Evolutionary conservation across 2,797 vertebrate species (phyloP), one percentile per base, ranked within the genome.

Genomic region (Microcaecilia unicolor): DNA sequence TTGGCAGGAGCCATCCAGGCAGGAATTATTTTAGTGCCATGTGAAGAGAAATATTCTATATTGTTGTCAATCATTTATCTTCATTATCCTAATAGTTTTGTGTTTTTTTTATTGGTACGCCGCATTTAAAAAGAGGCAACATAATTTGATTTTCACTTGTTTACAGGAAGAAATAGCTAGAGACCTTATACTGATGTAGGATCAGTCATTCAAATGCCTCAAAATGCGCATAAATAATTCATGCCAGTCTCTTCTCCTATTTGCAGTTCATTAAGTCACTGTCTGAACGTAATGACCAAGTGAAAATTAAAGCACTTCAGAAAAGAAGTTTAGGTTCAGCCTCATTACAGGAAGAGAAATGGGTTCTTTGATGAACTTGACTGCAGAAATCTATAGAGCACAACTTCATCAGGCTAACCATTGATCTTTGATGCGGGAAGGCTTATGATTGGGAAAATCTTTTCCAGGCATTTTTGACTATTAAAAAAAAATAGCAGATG

Each of bases 211-310:
- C 78, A 74, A 81, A 79, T 71, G 64, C 48, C 55, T 68, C 34
- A 25, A 55, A 70, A 70, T 61, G 52, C 65, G 61, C 45, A 52
- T 62, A 78, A 66, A 86, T 92, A 82, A 93, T 90, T 90, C 87
- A 91, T 87, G 70, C 45, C 69, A 68, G 72, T 79, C 84, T 84
- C 78, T 61, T 79, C 76, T 83, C 58, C 71, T 75, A 80, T 91
- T 87, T 89, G 72, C 80, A 86, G 76, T 83, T 89, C 83, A 89
- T 92, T 91, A 90, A 87, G 85, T 90, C 84, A 87, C 82, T 86
- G 77, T 83, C 83, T 85, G 74, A 72, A 74, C 35, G 52, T 85
- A 87, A 86, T 82, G 80, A 82, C 77, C 71, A 40, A 69, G 72
- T 71, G 77, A 84, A 90, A 87, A 84, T 86, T 84, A 86, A 85